Conservation (phyloP, 2,888 invertebrate species). For the Zygaena filipendulae region DNA sequence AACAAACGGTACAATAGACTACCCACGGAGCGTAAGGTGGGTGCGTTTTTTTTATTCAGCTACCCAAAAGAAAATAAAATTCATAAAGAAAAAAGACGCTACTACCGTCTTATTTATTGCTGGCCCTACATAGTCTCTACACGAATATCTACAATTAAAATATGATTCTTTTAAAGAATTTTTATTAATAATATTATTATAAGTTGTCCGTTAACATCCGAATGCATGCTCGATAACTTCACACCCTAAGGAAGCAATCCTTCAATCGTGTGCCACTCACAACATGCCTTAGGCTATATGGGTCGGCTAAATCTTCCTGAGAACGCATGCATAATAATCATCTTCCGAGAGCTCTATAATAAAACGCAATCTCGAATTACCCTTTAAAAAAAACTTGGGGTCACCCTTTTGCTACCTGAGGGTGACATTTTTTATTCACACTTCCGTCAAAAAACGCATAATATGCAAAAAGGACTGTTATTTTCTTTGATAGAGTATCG, state of each 20-base stretch:
- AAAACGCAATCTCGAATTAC: constrained; percentile 50
- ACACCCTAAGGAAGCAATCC: constrained; percentile 36
- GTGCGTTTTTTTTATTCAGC: constrained; percentile 22
- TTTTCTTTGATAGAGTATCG: constrained; percentile 62
- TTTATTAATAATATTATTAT: no score
- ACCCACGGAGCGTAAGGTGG: constrained; percentile 37
- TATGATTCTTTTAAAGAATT: no score
- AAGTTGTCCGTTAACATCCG: constrained; percentile 37
- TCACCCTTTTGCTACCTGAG: constrained; percentile 57
- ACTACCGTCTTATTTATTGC: no score
- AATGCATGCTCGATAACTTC: constrained; percentile 26
- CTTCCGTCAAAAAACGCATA: constrained; percentile 60
- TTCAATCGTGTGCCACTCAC: constrained; percentile 27
- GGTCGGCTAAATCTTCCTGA: constrained; percentile 56
- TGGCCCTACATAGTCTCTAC: no score
- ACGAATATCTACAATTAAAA: no score
- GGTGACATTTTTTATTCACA: constrained; percentile 66
- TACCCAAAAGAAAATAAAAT: constrained; percentile 23
- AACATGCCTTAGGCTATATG: constrained; percentile 46
- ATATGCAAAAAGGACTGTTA: constrained; percentile 65
- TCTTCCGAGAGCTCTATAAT: constrained; percentile 37
- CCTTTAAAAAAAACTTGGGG: constrained; percentile 44
- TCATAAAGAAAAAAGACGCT: no score
- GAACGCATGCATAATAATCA: constrained; percentile 64
- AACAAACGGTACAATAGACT: constrained; percentile 45